Base-by-base conservation (phyloP, 2,888 invertebrate genomes). In the Lumbricus terrestris region DNA sequence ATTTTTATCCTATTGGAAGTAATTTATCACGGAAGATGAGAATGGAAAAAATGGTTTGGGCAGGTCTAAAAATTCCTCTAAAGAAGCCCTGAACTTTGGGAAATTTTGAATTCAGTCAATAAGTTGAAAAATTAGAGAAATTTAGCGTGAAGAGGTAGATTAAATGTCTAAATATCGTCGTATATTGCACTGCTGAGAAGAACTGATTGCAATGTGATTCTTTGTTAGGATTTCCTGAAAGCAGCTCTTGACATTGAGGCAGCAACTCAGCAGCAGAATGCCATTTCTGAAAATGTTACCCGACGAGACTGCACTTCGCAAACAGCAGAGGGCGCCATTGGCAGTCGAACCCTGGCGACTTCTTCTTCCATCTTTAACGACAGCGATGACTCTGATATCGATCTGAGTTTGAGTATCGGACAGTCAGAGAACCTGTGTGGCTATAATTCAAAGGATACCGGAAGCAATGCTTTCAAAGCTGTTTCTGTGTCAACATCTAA, bases 201-300 rank as follows among this genome's bases (percentile, higher is more conserved):
- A 69, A 69, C 69, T 69, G 69, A 69, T n/a, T 69, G 29, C 0
- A 54, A 8, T 69, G 2, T 69, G 69, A 69, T 69, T 69, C 29
- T 69, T 54, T 69, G 15, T 69, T n/a, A 69, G 69, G 69, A 69
- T 69, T 69, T 69, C 69, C 69, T 69, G 29, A 69, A 69, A 69
- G 69, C 69, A n/a, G 69, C 69, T 69, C 69, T 69, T 69, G 69
- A 69, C 69, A 69, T 69, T 69, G 69, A 69, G 69, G 69, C 69
- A n/a, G 69, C 69, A n/a, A 69, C 69, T 69, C 69, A 54, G 54
- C 4, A 54, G 20, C 54, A 69, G 69, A 47, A 23, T 69, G 5
- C 54, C 29, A 29, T 54, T 54, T 54, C 29, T 23, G 54, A 29
- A 3, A 54, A 11, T 69, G 69, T n/a, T 69, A 69, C 69, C n/a